Percentiles rank a stretch among this genome's conserved stretches.
Evolutionary conservation across 2,888 invertebrate species (phyloP).

Genomic region (Spialia ferax): DNA sequence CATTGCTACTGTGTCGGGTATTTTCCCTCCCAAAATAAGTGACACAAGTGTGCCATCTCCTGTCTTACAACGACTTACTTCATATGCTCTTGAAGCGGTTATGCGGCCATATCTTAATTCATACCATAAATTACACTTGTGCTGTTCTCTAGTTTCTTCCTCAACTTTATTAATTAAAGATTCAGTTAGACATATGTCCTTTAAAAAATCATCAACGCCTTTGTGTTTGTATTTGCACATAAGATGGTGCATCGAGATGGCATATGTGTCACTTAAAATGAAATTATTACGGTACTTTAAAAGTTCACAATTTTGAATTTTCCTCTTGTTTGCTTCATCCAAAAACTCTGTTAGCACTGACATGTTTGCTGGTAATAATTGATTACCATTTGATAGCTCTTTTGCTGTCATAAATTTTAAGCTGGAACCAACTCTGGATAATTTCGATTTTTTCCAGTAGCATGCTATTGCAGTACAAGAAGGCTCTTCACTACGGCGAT

Average conservation of each 20-base stretch:
- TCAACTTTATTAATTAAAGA: not conserved
- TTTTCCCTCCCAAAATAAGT: not conserved
- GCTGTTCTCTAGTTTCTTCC: not conserved
- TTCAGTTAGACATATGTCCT: not conserved
- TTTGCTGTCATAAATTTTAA: slow-evolving; percentile 52
- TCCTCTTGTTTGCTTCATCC: slow-evolving; percentile 46
- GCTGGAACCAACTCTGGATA: slow-evolving; percentile 51
- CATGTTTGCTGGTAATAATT: slow-evolving; percentile 39
- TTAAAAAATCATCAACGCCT: not conserved
- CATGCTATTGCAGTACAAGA: slow-evolving; percentile 51
- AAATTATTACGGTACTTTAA: too few species aligned
- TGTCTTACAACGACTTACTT: not conserved
- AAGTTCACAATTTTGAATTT: slow-evolving; percentile 47
- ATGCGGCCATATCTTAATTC: not conserved
- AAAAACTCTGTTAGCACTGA: slow-evolving; percentile 37
- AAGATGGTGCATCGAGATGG: not conserved
- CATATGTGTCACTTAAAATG: too few species aligned
- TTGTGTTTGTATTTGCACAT: not conserved
- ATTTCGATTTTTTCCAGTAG: slow-evolving; percentile 55
- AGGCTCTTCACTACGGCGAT: slow-evolving; percentile 56
- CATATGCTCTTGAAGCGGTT: not conserved
- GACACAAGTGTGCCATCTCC: not conserved
- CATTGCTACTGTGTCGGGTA: not conserved
- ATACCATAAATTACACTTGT: not conserved
- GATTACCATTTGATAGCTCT: slow-evolving; percentile 47